Percentiles rank a stretch among this genome's conserved stretches.
Evolutionary conservation across 2,113 vertebrate genomes (phyloP).

Genomic region (Siphamia tubifer): DNA sequence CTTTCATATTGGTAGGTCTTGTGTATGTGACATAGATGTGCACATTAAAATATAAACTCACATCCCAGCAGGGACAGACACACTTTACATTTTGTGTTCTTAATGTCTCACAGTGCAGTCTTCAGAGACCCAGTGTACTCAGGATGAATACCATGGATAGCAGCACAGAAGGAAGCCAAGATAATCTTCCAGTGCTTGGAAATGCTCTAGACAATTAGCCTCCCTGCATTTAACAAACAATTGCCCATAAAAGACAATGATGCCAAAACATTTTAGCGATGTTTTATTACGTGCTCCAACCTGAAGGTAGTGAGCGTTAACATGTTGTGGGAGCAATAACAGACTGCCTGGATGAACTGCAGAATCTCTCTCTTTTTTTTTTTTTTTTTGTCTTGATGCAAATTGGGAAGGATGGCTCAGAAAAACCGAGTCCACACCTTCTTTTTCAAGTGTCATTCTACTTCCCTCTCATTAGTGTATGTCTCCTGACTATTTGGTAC

Average conservation of each 20-base stretch:
- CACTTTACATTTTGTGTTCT: conserved; percentile 65
- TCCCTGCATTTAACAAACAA: conserved; percentile 61
- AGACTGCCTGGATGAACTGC: conserved; percentile 52
- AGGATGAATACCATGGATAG: conserved; percentile 73
- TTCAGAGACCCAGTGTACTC: conserved; percentile 74
- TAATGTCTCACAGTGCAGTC: conserved; percentile 79
- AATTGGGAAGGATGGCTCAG: conserved; percentile 63
- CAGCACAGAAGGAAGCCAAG: conserved; percentile 73
- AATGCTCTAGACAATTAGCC: conserved; percentile 63
- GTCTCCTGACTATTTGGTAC: conserved; percentile 71
- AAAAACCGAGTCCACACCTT: conserved; percentile 49
- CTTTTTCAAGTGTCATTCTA: conserved; percentile 60
- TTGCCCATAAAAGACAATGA: conserved; percentile 62
- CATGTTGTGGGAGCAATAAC: conserved; percentile 40
- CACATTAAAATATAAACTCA: conserved; percentile 65
- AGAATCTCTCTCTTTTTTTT: conserved; percentile 24
- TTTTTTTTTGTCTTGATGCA: conserved; percentile 42
- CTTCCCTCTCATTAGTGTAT: conserved; percentile 54
- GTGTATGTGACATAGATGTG: conserved; percentile 70
- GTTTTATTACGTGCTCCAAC: conserved; percentile 47
- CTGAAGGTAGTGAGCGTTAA: conserved; percentile 43
- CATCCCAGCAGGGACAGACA: conserved; percentile 66
- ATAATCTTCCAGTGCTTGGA: conserved; percentile 58
- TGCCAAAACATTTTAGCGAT: conserved; percentile 37
- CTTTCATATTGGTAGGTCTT: conserved; percentile 57